These are phyloP conservation scores for Drosophila equinoxialis DNA, from an alignment of 1,140 invertebrate species.

Conservation along the genomic window DNA sequence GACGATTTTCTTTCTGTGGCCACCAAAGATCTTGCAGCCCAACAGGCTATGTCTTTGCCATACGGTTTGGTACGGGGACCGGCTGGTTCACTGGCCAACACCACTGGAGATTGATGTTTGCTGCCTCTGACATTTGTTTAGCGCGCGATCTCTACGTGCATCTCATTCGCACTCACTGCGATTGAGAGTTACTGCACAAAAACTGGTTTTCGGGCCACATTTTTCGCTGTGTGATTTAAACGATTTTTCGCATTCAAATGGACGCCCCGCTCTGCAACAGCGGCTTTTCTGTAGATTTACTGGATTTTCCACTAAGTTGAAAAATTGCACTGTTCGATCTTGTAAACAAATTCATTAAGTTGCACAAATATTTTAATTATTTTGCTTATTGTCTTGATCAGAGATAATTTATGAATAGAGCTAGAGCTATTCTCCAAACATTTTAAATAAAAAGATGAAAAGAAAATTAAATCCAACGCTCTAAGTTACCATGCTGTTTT, in stretches of 20 bases:
- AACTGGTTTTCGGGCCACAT: slow-evolving; percentile 66
- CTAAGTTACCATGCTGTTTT: too few relatives aligned
- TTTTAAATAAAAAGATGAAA: not conserved
- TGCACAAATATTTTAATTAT: slow-evolving; percentile 79
- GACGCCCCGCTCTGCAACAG: slow-evolving; percentile 41
- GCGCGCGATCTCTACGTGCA: slow-evolving; percentile 52
- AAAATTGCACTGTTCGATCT: slow-evolving; percentile 76
- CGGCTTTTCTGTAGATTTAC: slow-evolving; percentile 52
- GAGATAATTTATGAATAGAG: not conserved
- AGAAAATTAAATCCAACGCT: not conserved
- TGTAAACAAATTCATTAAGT: slow-evolving; percentile 79
- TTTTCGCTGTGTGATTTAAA: slow-evolving; percentile 76
- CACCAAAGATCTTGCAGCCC: slow-evolving; percentile 71
- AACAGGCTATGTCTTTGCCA: slow-evolving; percentile 44
- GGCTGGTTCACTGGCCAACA: slow-evolving; percentile 37
- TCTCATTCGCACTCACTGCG: slow-evolving; percentile 50
- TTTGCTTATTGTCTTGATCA: slow-evolving; percentile 45
- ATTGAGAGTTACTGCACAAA: slow-evolving; percentile 13
- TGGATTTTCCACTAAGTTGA: slow-evolving; percentile 69
- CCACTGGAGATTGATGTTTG: slow-evolving; percentile 77
- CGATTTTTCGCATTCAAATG: slow-evolving; percentile 64
- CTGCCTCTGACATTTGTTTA: slow-evolving; percentile 80
- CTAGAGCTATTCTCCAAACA: not conserved
- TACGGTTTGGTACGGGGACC: slow-evolving; percentile 21
- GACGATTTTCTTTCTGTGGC: slow-evolving; percentile 77